These are phyloP conservation scores for honey bee (Apis mellifera) DNA, from an alignment of 1,140 invertebrate species.

Conservation along the genomic window Amel_HAv3.1 CM009934.2:7338001-7338500, in stretches of 20 bases:
- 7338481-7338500: not conserved
- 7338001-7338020: no score
- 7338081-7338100: not conserved
- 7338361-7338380: not conserved
- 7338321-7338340: not conserved
- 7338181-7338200: not conserved
- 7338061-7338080: no score
- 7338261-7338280: not conserved
- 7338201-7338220: not conserved
- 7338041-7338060: no score
- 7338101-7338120: not conserved
- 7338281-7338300: no score
- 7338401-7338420: slow-evolving; percentile 5
- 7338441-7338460: not conserved
- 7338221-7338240: not conserved
- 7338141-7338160: not conserved
- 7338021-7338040: no score
- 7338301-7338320: not conserved
- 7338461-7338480: slow-evolving; percentile 10
- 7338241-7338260: not conserved
- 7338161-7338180: not conserved
- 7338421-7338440: not conserved
- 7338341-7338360: not conserved
- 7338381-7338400: not conserved
- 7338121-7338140: not conserved